Conservation (phyloP, 1,140 invertebrate species). For the Panagrolaimus sp. region DNA sequence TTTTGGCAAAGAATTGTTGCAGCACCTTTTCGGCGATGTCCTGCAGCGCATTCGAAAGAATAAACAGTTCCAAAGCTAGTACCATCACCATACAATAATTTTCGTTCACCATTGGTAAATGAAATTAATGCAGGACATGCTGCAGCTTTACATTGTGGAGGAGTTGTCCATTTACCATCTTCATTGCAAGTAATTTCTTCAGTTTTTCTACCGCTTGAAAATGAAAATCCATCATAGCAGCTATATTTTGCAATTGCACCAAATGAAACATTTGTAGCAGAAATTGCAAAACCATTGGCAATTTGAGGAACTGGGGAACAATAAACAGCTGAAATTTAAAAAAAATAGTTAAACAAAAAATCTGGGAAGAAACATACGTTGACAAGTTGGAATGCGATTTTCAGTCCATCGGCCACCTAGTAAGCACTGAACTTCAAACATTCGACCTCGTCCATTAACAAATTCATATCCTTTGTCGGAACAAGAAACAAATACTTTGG, state of each 20-base stretch:
- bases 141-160: constrained; percentile 52
- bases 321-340: constrained; percentile 72
- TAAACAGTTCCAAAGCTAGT: constrained; percentile 90
- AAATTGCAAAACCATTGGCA: constrained; percentile 90
- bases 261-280: constrained; percentile 87
- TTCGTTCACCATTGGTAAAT: constrained; percentile 77
- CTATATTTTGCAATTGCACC: constrained; percentile 84
- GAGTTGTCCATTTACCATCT: constrained; percentile 47
- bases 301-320: constrained; percentile 94
- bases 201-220: constrained; percentile 75
- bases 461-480: constrained; percentile 82
- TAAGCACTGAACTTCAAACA: constrained; percentile 65
- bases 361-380: constrained; percentile 64
- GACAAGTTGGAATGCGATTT: constrained; percentile 84
- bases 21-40: constrained; percentile 78
- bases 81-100: constrained; percentile 82
- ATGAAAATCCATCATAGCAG: constrained; percentile 90
- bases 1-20: constrained; percentile 88
- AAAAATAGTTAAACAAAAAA: background rate
- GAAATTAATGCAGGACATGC: constrained; percentile 80
- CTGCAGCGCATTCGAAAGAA: constrained; percentile 84
- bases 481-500: constrained; percentile 79
- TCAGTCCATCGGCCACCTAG: constrained; percentile 86
- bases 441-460: constrained; percentile 65
- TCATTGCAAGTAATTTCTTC: constrained; percentile 64